Conservation (phyloP, 53 echinoderm and acorn worm genomes). For the Temnopleurus reevesii region DNA sequence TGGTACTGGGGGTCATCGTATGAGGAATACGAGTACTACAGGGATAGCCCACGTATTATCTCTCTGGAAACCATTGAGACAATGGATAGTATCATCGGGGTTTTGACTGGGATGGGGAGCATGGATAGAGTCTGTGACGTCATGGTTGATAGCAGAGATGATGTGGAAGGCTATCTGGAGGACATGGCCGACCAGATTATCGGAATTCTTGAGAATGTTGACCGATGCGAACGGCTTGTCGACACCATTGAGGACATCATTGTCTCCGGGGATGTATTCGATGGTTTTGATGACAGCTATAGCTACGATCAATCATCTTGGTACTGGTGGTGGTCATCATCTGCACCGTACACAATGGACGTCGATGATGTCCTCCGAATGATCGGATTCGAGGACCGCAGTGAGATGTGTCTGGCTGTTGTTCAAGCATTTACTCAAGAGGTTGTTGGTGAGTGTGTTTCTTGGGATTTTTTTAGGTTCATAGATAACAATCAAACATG, state of each 20-base stretch:
- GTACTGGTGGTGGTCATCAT: neutral
- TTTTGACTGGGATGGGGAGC: conserved; percentile 68
- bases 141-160: conserved; percentile 51
- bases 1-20: neutral
- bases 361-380: conserved; percentile 36
- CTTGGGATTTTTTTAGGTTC: neutral
- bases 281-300: neutral
- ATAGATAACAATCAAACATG: neutral
- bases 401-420: conserved; percentile 58
- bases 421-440: conserved; percentile 72
- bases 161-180: neutral
- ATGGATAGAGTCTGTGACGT: conserved; percentile 62
- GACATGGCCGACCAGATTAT: conserved; percentile 27
- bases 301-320: neutral
- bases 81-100: conserved; percentile 62
- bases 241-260: conserved; percentile 30
- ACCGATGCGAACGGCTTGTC: conserved; percentile 58
- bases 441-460: conserved; percentile 61
- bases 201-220: conserved; percentile 57
- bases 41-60: neutral
- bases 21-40: neutral
- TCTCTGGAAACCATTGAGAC: neutral
- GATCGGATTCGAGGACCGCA: conserved; percentile 58
- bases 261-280: neutral
- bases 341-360: neutral